Evolutionary conservation across 23 tunicate species (phyloP), one percentile per base, ranked within the genome.

Genomic region (Trididemnum nubilum): DNA sequence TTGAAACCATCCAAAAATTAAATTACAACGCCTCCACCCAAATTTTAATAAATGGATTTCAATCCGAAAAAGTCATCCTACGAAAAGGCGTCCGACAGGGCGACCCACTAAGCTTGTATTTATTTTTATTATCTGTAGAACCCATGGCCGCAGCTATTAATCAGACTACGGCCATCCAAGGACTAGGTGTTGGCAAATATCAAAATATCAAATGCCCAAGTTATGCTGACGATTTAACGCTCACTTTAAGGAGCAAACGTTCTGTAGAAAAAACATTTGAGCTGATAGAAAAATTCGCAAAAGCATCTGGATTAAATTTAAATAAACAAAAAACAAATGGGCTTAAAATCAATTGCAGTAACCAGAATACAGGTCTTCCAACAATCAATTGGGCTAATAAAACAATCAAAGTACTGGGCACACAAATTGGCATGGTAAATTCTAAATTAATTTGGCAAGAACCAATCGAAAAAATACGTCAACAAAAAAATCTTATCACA

Each of bases 221-320:
- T 33, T 76, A 76, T 51, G 81, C 81, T 24, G 81, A 76, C 51
- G 81, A 76, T 36, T 50, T 37, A 21, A 76, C 78, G 1, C 78
- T 72, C 52, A 72, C 52, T 31, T 34, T 72, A 26, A 34, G 24
- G 27, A 27, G 28, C 51, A 36, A 25, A 9, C 36, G 36, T 34
- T 72, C 78, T 35, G 52, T 72, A 4, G 7, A 21, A 63, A 63
- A 63, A 63, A 24, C 69, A 49, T 49, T n/a, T n/a, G n/a, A n/a
- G n/a, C n/a, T n/a, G n/a, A n/a, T n/a, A n/a, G n/a, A n/a, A n/a
- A n/a, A n/a, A n/a, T n/a, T n/a, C n/a, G n/a, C n/a, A n/a, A n/a
- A n/a, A n/a, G n/a, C n/a, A n/a, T n/a, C n/a, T n/a, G n/a, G n/a
- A n/a, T n/a, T n/a, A n/a, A n/a, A n/a, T n/a, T n/a, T n/a, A n/a